A percentile compares a stretch with the other conserved stretches of the same genome.
Conservation (phyloP, 2,797 vertebrate genomes). For the Eospalax fontanierii region DNA sequence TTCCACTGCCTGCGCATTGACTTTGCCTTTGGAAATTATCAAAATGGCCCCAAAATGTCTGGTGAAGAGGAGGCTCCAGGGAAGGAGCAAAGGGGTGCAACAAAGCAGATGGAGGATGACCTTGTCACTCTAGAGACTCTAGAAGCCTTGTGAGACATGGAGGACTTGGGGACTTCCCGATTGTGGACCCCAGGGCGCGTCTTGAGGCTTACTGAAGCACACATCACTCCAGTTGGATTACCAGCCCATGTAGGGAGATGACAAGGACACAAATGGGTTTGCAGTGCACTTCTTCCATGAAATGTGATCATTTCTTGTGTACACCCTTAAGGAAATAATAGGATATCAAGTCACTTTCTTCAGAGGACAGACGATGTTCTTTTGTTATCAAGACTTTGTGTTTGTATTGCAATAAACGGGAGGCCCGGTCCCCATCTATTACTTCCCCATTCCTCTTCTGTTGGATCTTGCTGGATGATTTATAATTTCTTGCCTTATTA, state of each 20-base stretch:
- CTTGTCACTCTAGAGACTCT: neutral
- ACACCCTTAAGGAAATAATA: neutral
- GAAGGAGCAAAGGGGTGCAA: neutral
- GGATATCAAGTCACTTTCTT: neutral
- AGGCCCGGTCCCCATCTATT: neutral
- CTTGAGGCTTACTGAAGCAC: neutral
- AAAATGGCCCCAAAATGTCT: neutral
- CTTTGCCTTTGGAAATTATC: neutral
- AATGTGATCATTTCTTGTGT: neutral
- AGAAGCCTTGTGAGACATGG: neutral
- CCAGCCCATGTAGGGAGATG: neutral
- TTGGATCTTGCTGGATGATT: neutral
- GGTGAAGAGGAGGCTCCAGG: neutral
- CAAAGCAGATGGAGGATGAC: neutral
- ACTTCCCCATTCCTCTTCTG: conserved; percentile 10
- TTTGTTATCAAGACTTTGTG: conserved; percentile 14
- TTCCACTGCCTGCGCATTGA: neutral
- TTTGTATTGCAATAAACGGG: neutral
- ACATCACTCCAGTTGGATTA: neutral
- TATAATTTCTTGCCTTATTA: neutral
- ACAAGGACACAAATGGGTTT: neutral
- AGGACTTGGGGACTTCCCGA: neutral
- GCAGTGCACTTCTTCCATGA: neutral
- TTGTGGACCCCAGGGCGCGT: neutral
- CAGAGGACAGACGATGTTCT: neutral